These are phyloP conservation scores for Aphidius ervi DNA, from an alignment of 1,140 invertebrate species.

Conservation along the genomic window DNA sequence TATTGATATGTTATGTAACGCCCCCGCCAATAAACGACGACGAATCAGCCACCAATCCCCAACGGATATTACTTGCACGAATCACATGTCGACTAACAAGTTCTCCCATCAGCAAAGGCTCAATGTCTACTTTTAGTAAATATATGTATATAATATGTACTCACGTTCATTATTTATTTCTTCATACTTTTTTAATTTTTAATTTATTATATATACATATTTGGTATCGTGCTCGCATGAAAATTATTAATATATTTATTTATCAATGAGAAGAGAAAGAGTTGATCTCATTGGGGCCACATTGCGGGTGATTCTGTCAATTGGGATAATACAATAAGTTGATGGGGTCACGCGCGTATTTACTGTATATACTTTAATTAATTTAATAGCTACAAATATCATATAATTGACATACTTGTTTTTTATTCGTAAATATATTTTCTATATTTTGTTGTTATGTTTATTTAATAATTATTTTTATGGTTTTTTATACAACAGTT, in stretches of 20 bases:
- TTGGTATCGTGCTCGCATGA: no score
- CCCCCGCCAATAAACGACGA: constrained; percentile 48
- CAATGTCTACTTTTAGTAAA: no score
- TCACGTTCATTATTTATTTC: no score
- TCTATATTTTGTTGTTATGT: no score
- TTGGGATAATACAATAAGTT: constrained; percentile 27
- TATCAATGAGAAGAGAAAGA: no score
- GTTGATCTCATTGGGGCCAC: constrained; percentile 24
- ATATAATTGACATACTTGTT: constrained; percentile 34
- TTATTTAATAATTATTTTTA: no score
- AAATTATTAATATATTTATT: no score
- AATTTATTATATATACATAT: no score
- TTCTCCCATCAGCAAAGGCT: not conserved
- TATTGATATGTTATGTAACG: constrained; percentile 47
- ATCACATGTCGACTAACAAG: constrained; percentile 39
- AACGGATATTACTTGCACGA: constrained; percentile 41
- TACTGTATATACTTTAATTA: constrained; percentile 37
- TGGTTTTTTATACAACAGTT: no score
- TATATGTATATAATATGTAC: no score
- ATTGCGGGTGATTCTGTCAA: constrained; percentile 21
- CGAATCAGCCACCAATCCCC: constrained; percentile 44
- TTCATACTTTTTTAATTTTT: no score
- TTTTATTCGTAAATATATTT: no score
- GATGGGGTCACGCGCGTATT: constrained; percentile 43
- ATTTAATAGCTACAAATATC: constrained; percentile 46